A percentile compares a stretch with the other conserved stretches of the same genome.
These are phyloP conservation scores for Drosophila formosana DNA, from an alignment of 2,888 invertebrate genomes.

Conservation along the genomic window DNA sequence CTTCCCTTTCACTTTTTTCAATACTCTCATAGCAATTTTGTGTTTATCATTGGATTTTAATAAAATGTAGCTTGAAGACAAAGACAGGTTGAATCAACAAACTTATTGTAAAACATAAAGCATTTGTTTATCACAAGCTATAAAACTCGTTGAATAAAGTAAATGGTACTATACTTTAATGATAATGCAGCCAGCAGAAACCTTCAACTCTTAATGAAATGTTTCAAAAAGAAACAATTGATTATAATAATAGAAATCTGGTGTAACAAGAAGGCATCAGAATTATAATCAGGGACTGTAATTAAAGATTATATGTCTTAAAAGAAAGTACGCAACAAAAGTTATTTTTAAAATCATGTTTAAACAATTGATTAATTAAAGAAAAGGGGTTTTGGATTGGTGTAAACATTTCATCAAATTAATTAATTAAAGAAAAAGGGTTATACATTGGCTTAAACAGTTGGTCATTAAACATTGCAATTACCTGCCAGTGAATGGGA, in stretches of 20 bases:
- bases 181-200: not conserved
- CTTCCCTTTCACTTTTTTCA: not conserved
- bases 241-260: no score
- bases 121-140: not conserved
- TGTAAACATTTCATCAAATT: not conserved
- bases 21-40: not conserved
- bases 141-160: not conserved
- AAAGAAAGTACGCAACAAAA: no score
- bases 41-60: not conserved
- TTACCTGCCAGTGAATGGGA: constrained; percentile 42
- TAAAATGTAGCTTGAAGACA: not conserved
- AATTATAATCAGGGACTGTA: no score
- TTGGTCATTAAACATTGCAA: constrained; percentile 23
- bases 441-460: not conserved
- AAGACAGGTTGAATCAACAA: not conserved
- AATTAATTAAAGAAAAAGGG: not conserved
- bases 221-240: no score
- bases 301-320: no score
- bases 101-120: not conserved
- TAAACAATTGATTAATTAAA: no score
- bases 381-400: no score
- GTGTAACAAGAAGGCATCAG: no score
- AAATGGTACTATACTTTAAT: not conserved
- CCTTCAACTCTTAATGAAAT: no score
- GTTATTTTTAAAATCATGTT: no score